Evolutionary conservation across 2,888 invertebrate genomes (phyloP).

Genomic region (Leptodirus hochenwartii): DNA sequence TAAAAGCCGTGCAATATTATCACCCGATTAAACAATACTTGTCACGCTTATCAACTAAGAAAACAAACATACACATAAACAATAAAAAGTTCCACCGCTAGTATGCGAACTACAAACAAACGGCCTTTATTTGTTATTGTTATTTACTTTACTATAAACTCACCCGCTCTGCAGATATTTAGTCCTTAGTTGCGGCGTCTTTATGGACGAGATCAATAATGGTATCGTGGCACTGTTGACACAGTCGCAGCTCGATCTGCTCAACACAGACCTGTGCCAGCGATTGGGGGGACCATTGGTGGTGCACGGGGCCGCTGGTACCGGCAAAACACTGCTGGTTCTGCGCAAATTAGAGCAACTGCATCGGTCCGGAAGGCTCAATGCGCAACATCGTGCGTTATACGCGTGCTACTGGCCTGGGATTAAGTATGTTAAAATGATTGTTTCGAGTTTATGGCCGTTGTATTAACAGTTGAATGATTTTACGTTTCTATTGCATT

Average conservation of each 20-base stretch:
- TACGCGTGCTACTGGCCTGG: constrained; percentile 26
- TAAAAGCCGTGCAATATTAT: too few relatives aligned
- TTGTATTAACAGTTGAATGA: too few relatives aligned
- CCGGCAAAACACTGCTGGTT: constrained; percentile 24
- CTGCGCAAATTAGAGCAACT: constrained; percentile 22
- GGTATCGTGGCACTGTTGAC: constrained; percentile 22
- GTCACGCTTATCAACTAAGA: too few relatives aligned
- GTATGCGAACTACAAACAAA: too few relatives aligned
- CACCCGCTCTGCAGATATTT: constrained; percentile 21
- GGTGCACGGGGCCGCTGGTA: constrained; percentile 26
- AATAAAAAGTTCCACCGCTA: too few relatives aligned
- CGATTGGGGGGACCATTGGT: constrained; percentile 18
- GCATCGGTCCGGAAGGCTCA: constrained; percentile 18
- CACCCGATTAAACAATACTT: too few relatives aligned
- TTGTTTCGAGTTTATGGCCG: not conserved
- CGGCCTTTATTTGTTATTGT: too few relatives aligned
- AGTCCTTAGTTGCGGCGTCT: constrained; percentile 23
- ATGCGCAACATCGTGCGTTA: constrained; percentile 21
- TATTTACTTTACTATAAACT: too few relatives aligned
- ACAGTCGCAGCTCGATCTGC: constrained; percentile 21
- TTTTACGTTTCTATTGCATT: constrained; percentile 1
- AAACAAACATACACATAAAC: too few relatives aligned
- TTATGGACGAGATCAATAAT: constrained; percentile 22
- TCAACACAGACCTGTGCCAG: constrained; percentile 16
- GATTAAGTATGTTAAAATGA: constrained; percentile 17